Evolutionary conservation across 2,888 invertebrate genomes (phyloP).

Genomic region (Synanthedon myopaeformis): DNA sequence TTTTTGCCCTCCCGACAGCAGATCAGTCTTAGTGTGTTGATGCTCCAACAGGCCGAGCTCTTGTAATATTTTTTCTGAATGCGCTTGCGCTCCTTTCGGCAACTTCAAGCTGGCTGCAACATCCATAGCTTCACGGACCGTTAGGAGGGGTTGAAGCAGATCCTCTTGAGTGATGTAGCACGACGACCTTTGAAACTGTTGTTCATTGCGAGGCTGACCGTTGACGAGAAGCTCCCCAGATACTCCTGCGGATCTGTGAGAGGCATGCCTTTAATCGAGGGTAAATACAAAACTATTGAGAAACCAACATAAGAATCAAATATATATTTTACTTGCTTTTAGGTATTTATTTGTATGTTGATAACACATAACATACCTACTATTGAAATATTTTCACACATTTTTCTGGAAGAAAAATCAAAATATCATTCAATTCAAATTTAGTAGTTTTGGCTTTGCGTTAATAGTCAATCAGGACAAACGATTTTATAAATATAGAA

Average conservation of each 20-base stretch:
- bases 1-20: constrained; percentile 82
- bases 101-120: constrained; percentile 82
- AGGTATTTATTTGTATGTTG: too few relatives aligned
- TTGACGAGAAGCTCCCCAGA: constrained; percentile 78
- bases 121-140: constrained; percentile 81
- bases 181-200: constrained; percentile 76
- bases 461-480: too few relatives aligned
- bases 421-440: too few relatives aligned
- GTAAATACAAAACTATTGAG: too few relatives aligned
- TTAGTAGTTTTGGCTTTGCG: too few relatives aligned
- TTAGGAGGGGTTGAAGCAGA: constrained; percentile 77
- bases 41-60: constrained; percentile 74
- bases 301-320: constrained; percentile 8
- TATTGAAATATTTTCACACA: too few relatives aligned
- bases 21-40: constrained; percentile 72
- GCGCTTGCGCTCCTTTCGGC: constrained; percentile 56
- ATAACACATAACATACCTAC: too few relatives aligned
- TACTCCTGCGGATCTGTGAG: constrained; percentile 72
- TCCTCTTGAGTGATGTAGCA: constrained; percentile 88
- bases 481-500: too few relatives aligned
- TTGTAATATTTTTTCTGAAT: constrained; percentile 68
- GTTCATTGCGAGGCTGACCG: constrained; percentile 72
- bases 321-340: not conserved
- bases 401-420: too few relatives aligned
- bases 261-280: not conserved